A percentile compares a stretch with the other conserved stretches of the same genome.
These are phyloP conservation scores for Latrodectus elegans DNA, from an alignment of 2,888 invertebrate species.

Conservation along the genomic window DNA sequence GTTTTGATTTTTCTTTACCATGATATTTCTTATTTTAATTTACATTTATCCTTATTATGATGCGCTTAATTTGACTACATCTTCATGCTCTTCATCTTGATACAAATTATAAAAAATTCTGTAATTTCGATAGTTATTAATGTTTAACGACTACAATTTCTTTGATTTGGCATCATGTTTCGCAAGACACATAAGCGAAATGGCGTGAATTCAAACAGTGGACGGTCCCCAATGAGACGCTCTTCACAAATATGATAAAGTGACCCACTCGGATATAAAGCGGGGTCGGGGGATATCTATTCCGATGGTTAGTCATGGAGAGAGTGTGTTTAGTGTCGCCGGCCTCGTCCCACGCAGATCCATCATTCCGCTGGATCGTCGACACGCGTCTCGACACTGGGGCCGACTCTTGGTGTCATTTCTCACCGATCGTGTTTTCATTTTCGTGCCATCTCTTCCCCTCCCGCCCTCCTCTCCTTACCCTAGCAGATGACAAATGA, in stretches of 20 bases:
- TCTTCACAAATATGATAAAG: constrained; percentile 22
- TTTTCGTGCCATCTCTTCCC: constrained; percentile 32
- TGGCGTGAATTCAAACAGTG: background rate
- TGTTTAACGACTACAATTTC: too few species aligned
- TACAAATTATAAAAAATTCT: too few species aligned
- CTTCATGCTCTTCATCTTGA: too few species aligned
- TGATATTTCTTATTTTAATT: too few species aligned
- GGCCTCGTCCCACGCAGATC: constrained; percentile 15
- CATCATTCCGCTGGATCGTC: constrained; percentile 20
- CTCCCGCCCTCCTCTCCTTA: background rate
- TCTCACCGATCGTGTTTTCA: constrained; percentile 44
- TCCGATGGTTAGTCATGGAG: constrained; percentile 17
- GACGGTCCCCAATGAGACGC: constrained; percentile 9
- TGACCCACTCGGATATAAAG: constrained; percentile 9
- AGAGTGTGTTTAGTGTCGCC: constrained; percentile 47
- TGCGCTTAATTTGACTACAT: too few species aligned
- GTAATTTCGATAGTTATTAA: too few species aligned
- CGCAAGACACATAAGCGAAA: background rate
- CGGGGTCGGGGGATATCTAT: constrained; percentile 11
- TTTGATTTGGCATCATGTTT: too few species aligned
- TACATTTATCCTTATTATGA: too few species aligned
- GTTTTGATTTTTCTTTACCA: too few species aligned
- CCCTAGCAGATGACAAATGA: constrained; percentile 27
- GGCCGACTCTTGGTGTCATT: constrained; percentile 14
- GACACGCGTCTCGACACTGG: constrained; percentile 52